These are phyloP conservation scores for Speoplatyrhinus poulsoni DNA, from an alignment of 2,113 vertebrate species.

Conservation along the genomic window DNA sequence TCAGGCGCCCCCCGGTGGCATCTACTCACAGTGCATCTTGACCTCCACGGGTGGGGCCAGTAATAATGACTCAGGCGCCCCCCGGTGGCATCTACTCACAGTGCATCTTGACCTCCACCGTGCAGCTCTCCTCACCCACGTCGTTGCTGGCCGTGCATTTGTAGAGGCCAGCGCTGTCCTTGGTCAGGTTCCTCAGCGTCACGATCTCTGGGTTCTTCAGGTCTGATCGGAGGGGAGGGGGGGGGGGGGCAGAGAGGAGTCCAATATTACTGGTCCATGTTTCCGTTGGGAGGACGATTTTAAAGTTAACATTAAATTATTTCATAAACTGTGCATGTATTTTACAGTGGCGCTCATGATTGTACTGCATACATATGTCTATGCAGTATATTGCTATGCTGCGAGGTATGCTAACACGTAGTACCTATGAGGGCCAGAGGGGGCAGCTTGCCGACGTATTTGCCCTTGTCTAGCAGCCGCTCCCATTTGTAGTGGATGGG, in stretches of 20 bases:
- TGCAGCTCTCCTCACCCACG: slow-evolving; percentile 87
- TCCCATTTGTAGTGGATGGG: slow-evolving; percentile 89
- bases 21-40: slow-evolving; percentile 84
- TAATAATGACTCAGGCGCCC: too few species aligned
- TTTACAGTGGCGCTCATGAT: too few species aligned
- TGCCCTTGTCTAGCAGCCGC: slow-evolving; percentile 78
- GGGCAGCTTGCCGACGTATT: slow-evolving; percentile 75
- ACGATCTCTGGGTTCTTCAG: slow-evolving; percentile 84
- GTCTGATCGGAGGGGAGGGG: slow-evolving; percentile 60
- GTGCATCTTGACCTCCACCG: slow-evolving; percentile 83
- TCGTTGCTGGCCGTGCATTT: slow-evolving; percentile 87
- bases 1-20: too few species aligned
- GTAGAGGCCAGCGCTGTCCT: slow-evolving; percentile 82
- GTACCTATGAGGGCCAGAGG: slow-evolving; percentile 81
- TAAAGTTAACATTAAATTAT: too few species aligned
- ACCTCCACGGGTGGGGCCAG: slow-evolving; percentile 71
- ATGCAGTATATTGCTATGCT: too few species aligned
- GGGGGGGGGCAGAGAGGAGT: too few species aligned
- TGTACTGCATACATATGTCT: too few species aligned
- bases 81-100: slow-evolving; percentile 72
- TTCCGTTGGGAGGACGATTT: too few species aligned
- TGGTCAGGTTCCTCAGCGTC: slow-evolving; percentile 84
- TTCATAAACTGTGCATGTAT: too few species aligned
- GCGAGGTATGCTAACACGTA: too few species aligned
- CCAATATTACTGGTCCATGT: too few species aligned